These are phyloP conservation scores for Cephus nigrinus DNA, from an alignment of 2,888 invertebrate genomes.

Conservation along the genomic window DNA sequence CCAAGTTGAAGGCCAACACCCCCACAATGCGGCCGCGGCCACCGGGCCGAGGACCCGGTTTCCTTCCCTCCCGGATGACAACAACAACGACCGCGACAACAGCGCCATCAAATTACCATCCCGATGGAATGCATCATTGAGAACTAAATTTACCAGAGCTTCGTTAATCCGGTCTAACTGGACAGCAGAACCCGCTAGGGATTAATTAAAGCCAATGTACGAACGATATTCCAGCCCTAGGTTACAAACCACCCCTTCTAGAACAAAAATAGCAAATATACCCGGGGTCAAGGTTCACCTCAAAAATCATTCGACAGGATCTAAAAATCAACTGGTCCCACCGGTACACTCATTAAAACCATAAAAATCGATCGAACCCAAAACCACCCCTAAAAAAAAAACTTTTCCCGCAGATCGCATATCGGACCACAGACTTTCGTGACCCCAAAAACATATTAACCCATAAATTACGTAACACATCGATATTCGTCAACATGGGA, in stretches of 20 bases:
- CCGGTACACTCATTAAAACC: neutral
- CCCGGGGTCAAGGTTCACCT: neutral
- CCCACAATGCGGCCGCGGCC: conserved; percentile 66
- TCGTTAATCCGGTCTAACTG: neutral
- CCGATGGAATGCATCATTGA: neutral
- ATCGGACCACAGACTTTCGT: too few relatives aligned
- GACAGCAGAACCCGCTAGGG: neutral
- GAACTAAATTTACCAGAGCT: neutral
- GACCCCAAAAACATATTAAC: too few relatives aligned
- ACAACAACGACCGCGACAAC: conserved; percentile 2
- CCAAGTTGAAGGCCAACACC: conserved; percentile 67
- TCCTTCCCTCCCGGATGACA: conserved; percentile 13
- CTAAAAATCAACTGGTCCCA: neutral
- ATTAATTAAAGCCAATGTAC: neutral
- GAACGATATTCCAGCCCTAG: neutral
- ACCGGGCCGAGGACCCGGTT: conserved; percentile 39
- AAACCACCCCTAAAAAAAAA: neutral
- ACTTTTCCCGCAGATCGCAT: too few relatives aligned
- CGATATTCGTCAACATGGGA: neutral
- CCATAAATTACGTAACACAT: too few relatives aligned
- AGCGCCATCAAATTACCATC: neutral
- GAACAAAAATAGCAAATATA: neutral
- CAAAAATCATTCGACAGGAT: neutral
- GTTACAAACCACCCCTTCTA: neutral
- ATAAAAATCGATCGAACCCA: neutral